These are phyloP conservation scores for Entomyzon cyanotis DNA, from an alignment of 2,113 vertebrate genomes.

Conservation along the genomic window DNA sequence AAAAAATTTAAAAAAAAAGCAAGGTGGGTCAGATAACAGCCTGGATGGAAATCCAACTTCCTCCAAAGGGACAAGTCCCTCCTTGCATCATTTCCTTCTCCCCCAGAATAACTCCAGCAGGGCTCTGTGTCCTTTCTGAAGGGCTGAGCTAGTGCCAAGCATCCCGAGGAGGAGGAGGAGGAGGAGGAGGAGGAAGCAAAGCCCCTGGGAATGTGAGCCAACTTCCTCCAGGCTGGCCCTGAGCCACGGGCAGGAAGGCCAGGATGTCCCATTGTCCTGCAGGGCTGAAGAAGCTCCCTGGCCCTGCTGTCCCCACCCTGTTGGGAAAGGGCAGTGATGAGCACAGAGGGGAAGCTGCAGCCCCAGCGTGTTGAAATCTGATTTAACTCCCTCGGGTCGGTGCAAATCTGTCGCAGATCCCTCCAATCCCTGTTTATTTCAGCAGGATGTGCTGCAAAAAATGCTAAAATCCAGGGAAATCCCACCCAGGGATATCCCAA, in stretches of 20 bases:
- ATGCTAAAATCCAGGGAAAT: not conserved
- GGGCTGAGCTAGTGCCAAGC: constrained; percentile 28
- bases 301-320: not conserved
- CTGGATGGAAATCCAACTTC: constrained; percentile 64
- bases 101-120: constrained; percentile 50
- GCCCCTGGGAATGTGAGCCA: not conserved
- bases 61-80: constrained; percentile 57
- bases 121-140: not conserved
- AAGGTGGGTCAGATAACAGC: constrained; percentile 10
- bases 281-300: constrained; percentile 17
- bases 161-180: not conserved
- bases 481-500: not conserved
- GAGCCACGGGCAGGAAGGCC: not conserved
- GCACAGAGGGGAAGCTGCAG: constrained; percentile 30
- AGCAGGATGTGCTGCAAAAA: not conserved
- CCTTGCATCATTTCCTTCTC: constrained; percentile 69
- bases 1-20: not conserved
- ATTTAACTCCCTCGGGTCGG: not conserved
- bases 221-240: not conserved
- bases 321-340: constrained; percentile 52
- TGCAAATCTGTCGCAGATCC: not conserved
- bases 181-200: constrained; percentile 11
- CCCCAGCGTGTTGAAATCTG: constrained; percentile 12
- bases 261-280: constrained; percentile 13
- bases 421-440: not conserved